Evolutionary conservation across 1,140 invertebrate genomes (phyloP).

Genomic region (Diabrotica undecimpunctata): DNA sequence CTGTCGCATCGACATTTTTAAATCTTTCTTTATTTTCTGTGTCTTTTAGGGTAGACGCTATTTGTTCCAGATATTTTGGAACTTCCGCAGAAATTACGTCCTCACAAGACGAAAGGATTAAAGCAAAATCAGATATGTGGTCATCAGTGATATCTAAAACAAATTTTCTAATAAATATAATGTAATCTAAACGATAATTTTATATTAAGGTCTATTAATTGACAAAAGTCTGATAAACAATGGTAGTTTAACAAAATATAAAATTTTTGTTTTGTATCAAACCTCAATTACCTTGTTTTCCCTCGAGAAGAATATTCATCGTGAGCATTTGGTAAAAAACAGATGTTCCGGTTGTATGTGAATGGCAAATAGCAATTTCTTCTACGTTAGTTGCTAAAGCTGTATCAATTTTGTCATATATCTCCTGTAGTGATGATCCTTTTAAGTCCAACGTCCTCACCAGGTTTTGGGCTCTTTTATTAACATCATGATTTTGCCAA

Average conservation of each 20-base stretch:
- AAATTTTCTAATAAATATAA: neutral
- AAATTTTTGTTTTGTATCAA: no score
- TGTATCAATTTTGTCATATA: constrained; percentile 45
- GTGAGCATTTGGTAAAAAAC: constrained; percentile 53
- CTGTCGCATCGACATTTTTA: constrained; percentile 50
- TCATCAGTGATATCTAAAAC: constrained; percentile 56
- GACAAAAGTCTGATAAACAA: no score
- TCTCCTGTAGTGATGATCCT: constrained; percentile 32
- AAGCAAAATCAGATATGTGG: constrained; percentile 59
- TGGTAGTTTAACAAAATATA: no score
- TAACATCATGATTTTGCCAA: neutral
- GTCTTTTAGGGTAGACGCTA: constrained; percentile 53
- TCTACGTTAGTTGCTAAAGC: constrained; percentile 29
- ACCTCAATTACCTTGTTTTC: constrained; percentile 48
- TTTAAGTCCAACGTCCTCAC: constrained; percentile 27
- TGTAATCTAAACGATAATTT: no score
- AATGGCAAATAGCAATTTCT: constrained; percentile 43
- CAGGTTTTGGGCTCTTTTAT: constrained; percentile 11
- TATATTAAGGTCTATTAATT: no score
- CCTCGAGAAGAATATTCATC: constrained; percentile 53
- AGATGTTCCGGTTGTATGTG: constrained; percentile 46
- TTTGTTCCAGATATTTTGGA: constrained; percentile 51
- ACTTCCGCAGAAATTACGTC: constrained; percentile 70
- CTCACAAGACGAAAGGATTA: constrained; percentile 59
- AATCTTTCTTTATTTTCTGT: constrained; percentile 54